Evolutionary conservation across 2,888 invertebrate genomes (phyloP).

Genomic region (Hypomecis atomaria): DNA sequence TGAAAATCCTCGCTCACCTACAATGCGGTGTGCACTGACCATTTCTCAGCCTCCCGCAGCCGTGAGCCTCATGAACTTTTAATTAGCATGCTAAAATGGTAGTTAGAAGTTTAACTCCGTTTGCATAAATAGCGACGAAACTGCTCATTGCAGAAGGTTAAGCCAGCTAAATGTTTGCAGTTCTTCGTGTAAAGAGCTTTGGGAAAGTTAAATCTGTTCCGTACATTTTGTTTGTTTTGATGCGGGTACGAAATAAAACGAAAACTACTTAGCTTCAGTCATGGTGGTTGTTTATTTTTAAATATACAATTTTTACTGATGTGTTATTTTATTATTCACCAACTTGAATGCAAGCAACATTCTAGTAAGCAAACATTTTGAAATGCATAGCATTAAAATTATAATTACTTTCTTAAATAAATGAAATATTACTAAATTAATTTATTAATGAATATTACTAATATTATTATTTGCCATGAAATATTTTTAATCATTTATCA

Average conservation of each 20-base stretch:
- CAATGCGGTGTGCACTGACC: constrained; percentile 31
- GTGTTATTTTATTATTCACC: too few species aligned
- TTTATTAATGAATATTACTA: too few species aligned
- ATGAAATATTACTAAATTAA: too few species aligned
- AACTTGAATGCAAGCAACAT: too few species aligned
- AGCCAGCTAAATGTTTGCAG: constrained; percentile 12
- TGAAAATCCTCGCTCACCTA: constrained; percentile 47
- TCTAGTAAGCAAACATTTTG: too few species aligned
- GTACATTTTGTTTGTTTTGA: constrained; percentile 11
- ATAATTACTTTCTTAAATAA: too few species aligned
- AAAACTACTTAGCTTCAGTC: too few species aligned
- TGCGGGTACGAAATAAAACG: neutral
- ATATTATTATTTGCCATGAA: too few species aligned
- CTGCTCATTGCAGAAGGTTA: constrained; percentile 16
- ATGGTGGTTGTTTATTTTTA: too few species aligned
- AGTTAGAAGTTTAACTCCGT: constrained; percentile 25
- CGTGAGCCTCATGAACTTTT: constrained; percentile 26
- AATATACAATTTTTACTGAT: too few species aligned
- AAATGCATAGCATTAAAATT: too few species aligned
- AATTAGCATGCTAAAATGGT: constrained; percentile 31
- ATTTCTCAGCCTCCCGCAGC: constrained; percentile 24
- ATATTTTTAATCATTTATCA: too few species aligned
- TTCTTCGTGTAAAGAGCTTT: constrained; percentile 11
- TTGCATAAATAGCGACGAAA: constrained; percentile 21
- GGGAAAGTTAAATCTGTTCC: constrained; percentile 16